A percentile compares a stretch with the other conserved stretches of the same genome.
These are phyloP conservation scores for Apodemia mormo DNA, from an alignment of 2,888 invertebrate species.

Conservation along the genomic window DNA sequence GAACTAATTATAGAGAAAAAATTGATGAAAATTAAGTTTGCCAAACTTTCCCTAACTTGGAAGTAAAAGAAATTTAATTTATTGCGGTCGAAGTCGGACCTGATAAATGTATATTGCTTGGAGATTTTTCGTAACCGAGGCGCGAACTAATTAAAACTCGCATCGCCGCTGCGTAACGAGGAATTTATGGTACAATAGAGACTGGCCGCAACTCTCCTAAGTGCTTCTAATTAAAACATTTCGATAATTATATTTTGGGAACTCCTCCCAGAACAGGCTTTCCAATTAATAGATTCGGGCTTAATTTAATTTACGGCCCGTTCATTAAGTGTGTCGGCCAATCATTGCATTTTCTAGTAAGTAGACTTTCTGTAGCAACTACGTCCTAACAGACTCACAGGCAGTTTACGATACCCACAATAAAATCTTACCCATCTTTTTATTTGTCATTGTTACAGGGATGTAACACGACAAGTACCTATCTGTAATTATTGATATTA, in stretches of 20 bases:
- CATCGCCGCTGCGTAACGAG: slow-evolving; percentile 42
- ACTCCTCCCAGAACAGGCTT: neutral
- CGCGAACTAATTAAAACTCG: slow-evolving; percentile 43
- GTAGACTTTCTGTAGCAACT: neutral
- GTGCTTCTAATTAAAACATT: slow-evolving; percentile 61
- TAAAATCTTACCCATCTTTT: too few species aligned
- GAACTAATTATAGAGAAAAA: slow-evolving; percentile 4
- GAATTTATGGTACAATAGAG: slow-evolving; percentile 55
- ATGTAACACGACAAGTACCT: too few species aligned
- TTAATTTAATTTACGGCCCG: slow-evolving; percentile 5
- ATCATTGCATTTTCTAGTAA: neutral
- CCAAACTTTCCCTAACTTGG: neutral
- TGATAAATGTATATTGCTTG: slow-evolving; percentile 22
- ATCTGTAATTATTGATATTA: too few species aligned
- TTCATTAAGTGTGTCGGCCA: neutral
- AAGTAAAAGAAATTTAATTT: slow-evolving; percentile 16
- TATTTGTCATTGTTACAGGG: too few species aligned
- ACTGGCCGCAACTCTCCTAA: slow-evolving; percentile 45
- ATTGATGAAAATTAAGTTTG: slow-evolving; percentile 13
- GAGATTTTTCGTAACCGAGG: slow-evolving; percentile 34
- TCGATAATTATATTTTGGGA: slow-evolving; percentile 41
- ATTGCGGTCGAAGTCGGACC: slow-evolving; percentile 1
- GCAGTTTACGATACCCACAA: too few species aligned
- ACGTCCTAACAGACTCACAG: neutral
- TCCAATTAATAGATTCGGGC: neutral